phyloP scores from a whole-genome alignment of 2,113 vertebrate species.

The Cinclus cinclus region DNA sequence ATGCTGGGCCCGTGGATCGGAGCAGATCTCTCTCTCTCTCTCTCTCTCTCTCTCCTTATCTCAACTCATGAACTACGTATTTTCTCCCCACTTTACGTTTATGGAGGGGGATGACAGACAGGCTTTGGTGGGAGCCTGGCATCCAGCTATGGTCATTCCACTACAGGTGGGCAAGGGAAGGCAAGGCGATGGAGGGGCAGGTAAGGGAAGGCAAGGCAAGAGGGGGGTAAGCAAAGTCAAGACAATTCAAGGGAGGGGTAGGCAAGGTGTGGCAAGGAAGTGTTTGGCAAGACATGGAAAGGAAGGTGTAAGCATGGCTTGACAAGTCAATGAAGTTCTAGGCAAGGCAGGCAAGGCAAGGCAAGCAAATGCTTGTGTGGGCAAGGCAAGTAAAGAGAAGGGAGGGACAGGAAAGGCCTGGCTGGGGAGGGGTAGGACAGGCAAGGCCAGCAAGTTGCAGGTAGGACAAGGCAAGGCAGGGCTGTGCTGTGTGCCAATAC shows the following conservation, averaged over 20 bases:
- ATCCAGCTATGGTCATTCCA: background rate
- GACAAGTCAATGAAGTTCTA: background rate
- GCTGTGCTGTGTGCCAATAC: no score
- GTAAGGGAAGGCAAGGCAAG: no score
- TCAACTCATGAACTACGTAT: background rate
- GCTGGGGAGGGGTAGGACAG: background rate
- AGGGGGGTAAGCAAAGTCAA: background rate
- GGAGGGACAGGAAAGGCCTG: background rate
- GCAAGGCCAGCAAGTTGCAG: background rate
- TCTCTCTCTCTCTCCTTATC: no score
- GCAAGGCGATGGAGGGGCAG: background rate
- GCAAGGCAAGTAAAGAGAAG: background rate
- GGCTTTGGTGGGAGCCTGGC: background rate
- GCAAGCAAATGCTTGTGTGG: background rate
- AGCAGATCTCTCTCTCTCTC: background rate
- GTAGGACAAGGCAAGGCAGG: background rate
- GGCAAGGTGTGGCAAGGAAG: background rate
- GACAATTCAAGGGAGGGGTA: background rate
- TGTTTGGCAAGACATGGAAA: background rate
- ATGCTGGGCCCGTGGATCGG: fast-evolving
- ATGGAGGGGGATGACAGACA: no score
- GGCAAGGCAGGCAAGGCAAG: background rate
- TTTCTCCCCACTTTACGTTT: background rate
- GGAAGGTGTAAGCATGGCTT: background rate
- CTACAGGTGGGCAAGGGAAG: no score